Base-by-base conservation (phyloP, 2,888 invertebrate species). In the Epinotia nisella region DNA sequence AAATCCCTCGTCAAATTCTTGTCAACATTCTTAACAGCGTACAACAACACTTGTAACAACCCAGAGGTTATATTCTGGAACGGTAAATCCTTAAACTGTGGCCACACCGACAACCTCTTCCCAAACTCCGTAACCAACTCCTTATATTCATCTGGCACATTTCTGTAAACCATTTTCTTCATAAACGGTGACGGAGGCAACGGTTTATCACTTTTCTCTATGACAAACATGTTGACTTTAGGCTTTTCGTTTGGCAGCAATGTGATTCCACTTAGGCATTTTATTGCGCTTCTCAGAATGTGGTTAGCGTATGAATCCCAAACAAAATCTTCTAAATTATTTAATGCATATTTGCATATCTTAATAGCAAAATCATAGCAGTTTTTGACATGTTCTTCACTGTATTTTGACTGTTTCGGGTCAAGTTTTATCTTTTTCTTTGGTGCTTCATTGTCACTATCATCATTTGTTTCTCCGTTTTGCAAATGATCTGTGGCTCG, bases 301-400 rank as follows among this genome's bases (percentile, higher is more conserved):
- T 97, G 96, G 88, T 96, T 97, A 0, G 96, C 97, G 77, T 96
- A 97, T 0, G 91, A 90, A 83, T 98, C 97, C 95, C 95, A 96
- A 0, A 97, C 94, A 81, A 96, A 98, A 82, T 98, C 97, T 84
- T 98, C 98, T 73, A 97, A 90, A 90, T 98, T 98, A 85, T 98
- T 98, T 0, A 97, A 87, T 24, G 96, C 92, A 87, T 96, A 98
- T 89, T 95, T 96, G 74, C 96, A 95, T 3, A 96, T 91, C 86
- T 96, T 97, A 15, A 96, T 76, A 1, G 96, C 95, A 84, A 96
- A 96, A 13, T 95, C 90, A 2, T 94, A 91, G 78, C 96, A 97
- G 59, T 89, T 92, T 45, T 91, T 81, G n/a, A 94, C 83, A 75
- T 95, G 95, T 2, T 91, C 89, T 5, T 89, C 80, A 1, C 83